A percentile compares a stretch with the other conserved stretches of the same genome.
Evolutionary conservation across 2,113 vertebrate genomes (phyloP).

Genomic region (Genyomyrus donnyi): DNA sequence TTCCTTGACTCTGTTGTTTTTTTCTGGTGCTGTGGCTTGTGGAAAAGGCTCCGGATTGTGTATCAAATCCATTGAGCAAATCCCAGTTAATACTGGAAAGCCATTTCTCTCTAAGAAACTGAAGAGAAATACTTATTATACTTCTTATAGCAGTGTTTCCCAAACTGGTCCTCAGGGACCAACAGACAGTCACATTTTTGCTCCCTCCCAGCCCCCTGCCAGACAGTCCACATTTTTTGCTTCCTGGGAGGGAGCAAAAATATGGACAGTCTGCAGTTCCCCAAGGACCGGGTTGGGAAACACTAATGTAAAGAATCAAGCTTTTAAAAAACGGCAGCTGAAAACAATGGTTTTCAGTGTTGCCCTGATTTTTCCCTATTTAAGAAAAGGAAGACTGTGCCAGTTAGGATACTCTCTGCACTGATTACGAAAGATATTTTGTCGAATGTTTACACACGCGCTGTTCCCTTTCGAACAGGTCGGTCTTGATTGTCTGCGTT

Average conservation of each 20-base stretch:
- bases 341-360: background rate
- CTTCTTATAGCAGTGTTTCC: background rate
- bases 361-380: background rate
- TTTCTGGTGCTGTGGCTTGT: constrained; percentile 29
- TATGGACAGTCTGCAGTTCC: background rate
- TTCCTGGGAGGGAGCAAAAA: background rate
- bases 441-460: constrained; percentile 57
- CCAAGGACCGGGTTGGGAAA: background rate
- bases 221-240: background rate
- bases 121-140: background rate
- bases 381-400: constrained; percentile 23
- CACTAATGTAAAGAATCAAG: background rate
- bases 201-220: background rate
- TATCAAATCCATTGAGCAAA: background rate
- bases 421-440: constrained; percentile 47
- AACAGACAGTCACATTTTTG: background rate
- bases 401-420: background rate
- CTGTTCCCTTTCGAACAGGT: constrained; percentile 55
- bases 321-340: background rate
- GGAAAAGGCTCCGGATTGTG: background rate
- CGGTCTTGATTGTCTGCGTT: constrained; percentile 54
- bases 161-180: background rate
- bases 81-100: background rate
- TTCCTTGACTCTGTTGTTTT: background rate
- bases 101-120: background rate